These are phyloP conservation scores for Balanococcus diminutus DNA, from an alignment of 2,888 invertebrate genomes.

Conservation along the genomic window DNA sequence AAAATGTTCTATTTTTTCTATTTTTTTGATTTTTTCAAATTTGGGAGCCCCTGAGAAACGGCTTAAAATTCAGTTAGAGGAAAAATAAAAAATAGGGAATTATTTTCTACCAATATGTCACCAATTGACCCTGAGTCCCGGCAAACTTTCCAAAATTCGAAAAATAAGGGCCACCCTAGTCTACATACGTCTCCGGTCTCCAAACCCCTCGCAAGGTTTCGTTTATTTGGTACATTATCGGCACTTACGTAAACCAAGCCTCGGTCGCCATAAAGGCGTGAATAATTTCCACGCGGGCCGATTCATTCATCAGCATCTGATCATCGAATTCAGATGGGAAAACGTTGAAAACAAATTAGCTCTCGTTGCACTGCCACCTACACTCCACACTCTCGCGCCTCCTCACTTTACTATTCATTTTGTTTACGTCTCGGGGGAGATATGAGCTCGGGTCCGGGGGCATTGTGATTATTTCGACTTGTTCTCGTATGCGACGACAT, in stretches of 20 bases:
- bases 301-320: conserved; percentile 39
- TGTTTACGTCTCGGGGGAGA: conserved; percentile 15
- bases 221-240: conserved; percentile 32
- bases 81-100: no score
- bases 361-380: conserved; percentile 25
- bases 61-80: no score
- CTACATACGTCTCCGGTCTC: not conserved
- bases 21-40: no score
- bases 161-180: no score
- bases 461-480: conserved; percentile 24
- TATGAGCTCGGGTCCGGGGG: conserved; percentile 16
- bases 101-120: no score
- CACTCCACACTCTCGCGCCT: no score
- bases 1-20: no score
- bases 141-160: no score
- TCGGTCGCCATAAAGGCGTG: conserved; percentile 19
- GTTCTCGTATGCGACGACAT: not conserved
- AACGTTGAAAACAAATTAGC: conserved; percentile 40
- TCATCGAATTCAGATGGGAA: conserved; percentile 24
- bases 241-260: not conserved
- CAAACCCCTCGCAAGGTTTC: not conserved
- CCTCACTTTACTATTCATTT: conserved; percentile 26
- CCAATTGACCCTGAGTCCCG: no score
- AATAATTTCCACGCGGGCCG: conserved; percentile 43
- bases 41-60: no score